Conservation (phyloP, 2,797 vertebrate species). For the Sebastes steindachneri region DNA sequence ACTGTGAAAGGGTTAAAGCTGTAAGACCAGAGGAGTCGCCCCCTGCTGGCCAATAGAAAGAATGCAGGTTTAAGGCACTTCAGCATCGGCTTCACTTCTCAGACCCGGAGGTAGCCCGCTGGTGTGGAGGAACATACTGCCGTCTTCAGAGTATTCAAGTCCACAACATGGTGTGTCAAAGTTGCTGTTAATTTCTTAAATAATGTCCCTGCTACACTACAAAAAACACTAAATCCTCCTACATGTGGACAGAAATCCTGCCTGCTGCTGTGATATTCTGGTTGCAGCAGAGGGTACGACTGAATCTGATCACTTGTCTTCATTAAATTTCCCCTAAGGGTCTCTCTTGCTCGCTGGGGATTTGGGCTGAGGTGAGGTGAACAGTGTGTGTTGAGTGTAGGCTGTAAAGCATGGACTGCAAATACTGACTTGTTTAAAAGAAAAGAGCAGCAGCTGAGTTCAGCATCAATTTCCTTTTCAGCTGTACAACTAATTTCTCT, state of each 20-base stretch:
- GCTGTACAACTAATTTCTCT: constrained; percentile 42
- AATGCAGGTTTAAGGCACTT: too few relatives aligned
- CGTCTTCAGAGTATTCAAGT: too few relatives aligned
- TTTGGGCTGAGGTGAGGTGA: not conserved
- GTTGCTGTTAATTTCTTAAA: not conserved
- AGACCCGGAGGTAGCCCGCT: not conserved
- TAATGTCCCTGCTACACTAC: not conserved
- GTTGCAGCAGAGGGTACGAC: not conserved
- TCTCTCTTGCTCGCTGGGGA: not conserved
- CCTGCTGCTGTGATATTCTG: not conserved
- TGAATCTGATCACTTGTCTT: constrained; percentile 12
- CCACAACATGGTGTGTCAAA: not conserved
- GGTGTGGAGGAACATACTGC: not conserved
- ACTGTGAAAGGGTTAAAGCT: too few relatives aligned
- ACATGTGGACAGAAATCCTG: not conserved
- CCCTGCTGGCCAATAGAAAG: too few relatives aligned
- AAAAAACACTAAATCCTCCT: not conserved
- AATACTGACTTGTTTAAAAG: constrained; percentile 7
- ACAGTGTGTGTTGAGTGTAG: not conserved
- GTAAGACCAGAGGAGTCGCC: too few relatives aligned
- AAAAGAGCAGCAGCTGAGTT: constrained; percentile 31
- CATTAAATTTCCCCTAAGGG: not conserved
- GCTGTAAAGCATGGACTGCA: constrained; percentile 1
- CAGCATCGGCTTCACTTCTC: too few relatives aligned
- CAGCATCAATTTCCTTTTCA: constrained; percentile 45